Base-by-base conservation (phyloP, 1,140 invertebrate genomes). In the Agrypnia vestita region DNA sequence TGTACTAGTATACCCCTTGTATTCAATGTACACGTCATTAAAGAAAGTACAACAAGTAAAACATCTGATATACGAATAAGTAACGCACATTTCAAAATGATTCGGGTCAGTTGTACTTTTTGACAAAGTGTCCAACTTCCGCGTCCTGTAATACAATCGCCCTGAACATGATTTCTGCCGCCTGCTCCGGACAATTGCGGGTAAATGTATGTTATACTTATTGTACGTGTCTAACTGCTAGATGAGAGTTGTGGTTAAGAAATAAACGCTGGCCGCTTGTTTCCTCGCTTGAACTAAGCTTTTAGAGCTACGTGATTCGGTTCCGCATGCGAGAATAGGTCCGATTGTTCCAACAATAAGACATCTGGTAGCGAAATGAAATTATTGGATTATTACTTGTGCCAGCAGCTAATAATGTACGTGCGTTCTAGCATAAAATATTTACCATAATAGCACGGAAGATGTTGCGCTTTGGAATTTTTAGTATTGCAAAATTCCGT, bases 191-290 rank as follows among this genome's bases (percentile, higher is more conserved):
- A 67, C 59, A 77, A 61, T 62, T 47, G 75, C 75, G 17, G 67
- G 75, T 46, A 77, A 77, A 77, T 67, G 61, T 77, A 77, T 67
- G 61, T 77, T 47, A 77, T 77, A 77, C 61, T 76, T n/a, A 51
- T 77, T 67, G 75, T 77, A 77, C 75, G 75, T 77, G 75, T 64
- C 59, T 77, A 77, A 53, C 61, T 77, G 44, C 59, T 67, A 77
- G 75, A 62, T 77, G 75, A 19, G 61, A 56, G 21, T 67, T 77
- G 75, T 19, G 75, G 75, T 77, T 67, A 77, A 17, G 75, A 35
- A 67, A 67, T 64, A 51, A 77, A 53, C 47, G 75, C 61, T 55
- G 10, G 49, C 46, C 15, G 59, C 75, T 77, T 61, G 75, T 74
- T 74, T 74, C 53, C 71, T 15, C 56, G 51, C 67, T 25, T 25